Base-by-base conservation (phyloP, 1,140 invertebrate species). In the Hycleus cichorii region DNA sequence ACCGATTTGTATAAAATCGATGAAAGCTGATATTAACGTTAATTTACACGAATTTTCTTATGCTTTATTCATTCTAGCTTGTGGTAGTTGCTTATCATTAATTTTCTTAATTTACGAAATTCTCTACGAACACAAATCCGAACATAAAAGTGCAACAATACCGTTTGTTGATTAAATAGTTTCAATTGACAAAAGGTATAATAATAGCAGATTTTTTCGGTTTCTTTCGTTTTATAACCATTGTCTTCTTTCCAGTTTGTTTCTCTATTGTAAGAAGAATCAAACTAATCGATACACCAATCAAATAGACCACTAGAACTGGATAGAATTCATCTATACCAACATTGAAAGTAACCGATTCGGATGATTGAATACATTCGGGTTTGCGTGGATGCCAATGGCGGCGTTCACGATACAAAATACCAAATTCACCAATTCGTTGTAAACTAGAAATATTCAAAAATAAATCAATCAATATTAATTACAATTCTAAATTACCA, bases 21-120 rank as follows among this genome's bases (percentile, higher is more conserved):
- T 40, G 4, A 39, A 45, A 8, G 42, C 45, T 40, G 8, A 24
- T n/a, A 48, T 58, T 25, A 24, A 39, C 43, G 56, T 62, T n/a
- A 50, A 47, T 8, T 32, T 62, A 5, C 38, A 54, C 7, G 60
- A 62, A 48, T 62, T 57, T 39, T 62, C 57, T 49, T 49, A 40
- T 25, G 60, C 56, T 10, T 45, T 62, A 11, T 24, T 47, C 4
- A 32, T 62, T 11, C 43, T 58, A 4, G 24, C 11, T 12, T 40
- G 43, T 39, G 60, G 60, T 3, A 18, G 49, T 58, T 38, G 49
- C 3, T 9, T 18, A 3, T 52, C 53, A 38, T 39, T 62, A 10
- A 3, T 50, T 54, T 46, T 62, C 26, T 49, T 62, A 3, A 2
- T 38, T 8, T 10, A 6, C 2, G 60, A 62, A 47, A 46, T 45